These are phyloP conservation scores for Ptychodera flava DNA, from an alignment of 35 echinoderm and acorn worm species.

Conservation along the genomic window DNA sequence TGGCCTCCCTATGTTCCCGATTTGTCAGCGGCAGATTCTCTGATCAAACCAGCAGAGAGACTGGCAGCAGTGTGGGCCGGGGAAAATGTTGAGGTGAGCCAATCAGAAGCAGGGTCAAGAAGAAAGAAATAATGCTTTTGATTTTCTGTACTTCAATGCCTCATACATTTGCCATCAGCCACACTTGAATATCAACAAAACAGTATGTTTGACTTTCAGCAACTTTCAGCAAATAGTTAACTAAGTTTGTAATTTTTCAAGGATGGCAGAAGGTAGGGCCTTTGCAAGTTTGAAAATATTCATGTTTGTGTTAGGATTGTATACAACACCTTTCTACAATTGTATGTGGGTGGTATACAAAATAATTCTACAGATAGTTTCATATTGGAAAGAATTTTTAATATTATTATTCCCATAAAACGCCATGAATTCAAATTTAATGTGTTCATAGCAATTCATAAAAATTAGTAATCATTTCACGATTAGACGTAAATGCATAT, in stretches of 20 bases:
- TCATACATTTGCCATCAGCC: too few relatives aligned
- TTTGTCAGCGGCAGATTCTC: constrained; percentile 35
- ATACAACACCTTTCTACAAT: too few relatives aligned
- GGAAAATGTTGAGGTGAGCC: constrained; percentile 23
- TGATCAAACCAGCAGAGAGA: constrained; percentile 61
- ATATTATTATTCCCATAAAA: background rate
- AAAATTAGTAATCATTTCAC: background rate
- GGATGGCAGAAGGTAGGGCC: background rate
- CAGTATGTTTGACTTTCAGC: background rate
- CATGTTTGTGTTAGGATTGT: too few relatives aligned
- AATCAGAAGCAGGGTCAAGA: background rate
- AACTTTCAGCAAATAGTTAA: background rate
- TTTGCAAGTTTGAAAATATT: too few relatives aligned
- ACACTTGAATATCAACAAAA: background rate
- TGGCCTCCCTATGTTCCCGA: constrained; percentile 73
- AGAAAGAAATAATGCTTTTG: too few relatives aligned
- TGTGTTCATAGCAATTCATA: background rate
- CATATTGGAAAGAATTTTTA: background rate
- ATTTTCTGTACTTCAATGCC: too few relatives aligned
- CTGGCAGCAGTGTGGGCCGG: constrained; percentile 43
- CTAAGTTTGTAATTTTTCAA: background rate
- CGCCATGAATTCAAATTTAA: background rate
- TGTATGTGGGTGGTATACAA: too few relatives aligned
- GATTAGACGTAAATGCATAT: background rate
- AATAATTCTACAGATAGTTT: background rate